Conservation (phyloP, 2,888 invertebrate genomes). For the Dorcus parallelipipedus region DNA sequence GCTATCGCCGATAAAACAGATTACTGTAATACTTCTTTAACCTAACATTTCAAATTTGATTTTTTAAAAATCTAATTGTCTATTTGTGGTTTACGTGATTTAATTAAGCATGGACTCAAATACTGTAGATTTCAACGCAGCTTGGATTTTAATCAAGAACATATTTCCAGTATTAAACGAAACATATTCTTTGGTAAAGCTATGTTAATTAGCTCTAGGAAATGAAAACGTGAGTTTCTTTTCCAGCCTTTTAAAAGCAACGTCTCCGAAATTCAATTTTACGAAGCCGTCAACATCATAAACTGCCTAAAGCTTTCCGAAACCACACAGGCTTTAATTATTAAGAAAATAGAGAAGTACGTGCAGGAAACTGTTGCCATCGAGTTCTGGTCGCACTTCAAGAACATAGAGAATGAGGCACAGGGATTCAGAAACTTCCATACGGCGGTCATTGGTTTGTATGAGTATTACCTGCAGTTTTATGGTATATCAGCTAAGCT, state of each 20-base stretch:
- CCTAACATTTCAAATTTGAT: no score
- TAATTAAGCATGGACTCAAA: no score
- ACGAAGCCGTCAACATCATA: constrained; percentile 38
- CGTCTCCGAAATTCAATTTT: constrained; percentile 41
- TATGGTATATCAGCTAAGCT: constrained; percentile 56
- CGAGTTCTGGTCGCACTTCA: constrained; percentile 65
- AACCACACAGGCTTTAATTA: constrained; percentile 46
- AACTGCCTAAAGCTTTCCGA: constrained; percentile 37
- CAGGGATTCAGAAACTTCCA: constrained; percentile 65
- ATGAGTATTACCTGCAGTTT: constrained; percentile 56
- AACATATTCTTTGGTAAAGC: constrained; percentile 24
- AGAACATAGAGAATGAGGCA: constrained; percentile 51
- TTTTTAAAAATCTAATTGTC: no score
- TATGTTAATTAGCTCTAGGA: not conserved
- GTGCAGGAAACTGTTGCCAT: constrained; percentile 61
- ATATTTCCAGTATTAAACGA: constrained; percentile 40
- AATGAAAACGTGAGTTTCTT: constrained; percentile 1
- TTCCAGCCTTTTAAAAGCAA: constrained; percentile 19
- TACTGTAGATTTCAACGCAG: constrained; percentile 19
- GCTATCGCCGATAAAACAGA: no score
- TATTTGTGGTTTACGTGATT: no score
- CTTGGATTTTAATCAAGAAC: constrained; percentile 35
- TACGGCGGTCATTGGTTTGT: constrained; percentile 63
- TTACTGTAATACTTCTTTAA: no score
- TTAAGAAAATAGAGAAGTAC: constrained; percentile 56